Base-by-base conservation (phyloP, 1,140 invertebrate species). In the Reticulitermes speratus region DNA sequence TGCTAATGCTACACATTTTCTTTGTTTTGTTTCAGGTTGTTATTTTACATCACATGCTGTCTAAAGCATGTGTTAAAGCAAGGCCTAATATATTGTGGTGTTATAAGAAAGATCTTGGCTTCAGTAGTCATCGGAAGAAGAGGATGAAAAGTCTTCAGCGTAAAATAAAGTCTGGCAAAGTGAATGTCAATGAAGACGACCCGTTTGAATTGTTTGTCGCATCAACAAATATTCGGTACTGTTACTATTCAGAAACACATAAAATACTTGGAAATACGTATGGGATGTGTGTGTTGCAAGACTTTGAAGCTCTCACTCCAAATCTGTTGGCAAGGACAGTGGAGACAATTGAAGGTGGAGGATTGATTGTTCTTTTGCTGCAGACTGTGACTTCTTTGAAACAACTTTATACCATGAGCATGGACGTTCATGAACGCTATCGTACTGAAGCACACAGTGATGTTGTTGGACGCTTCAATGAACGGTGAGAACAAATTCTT, bases 221-320 rank as follows among this genome's bases (percentile, higher is more conserved):
- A 1, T 97, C 98, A 3, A 99, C 99, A 3, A 96, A 98, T 87
- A 99, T 99, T 89, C 94, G 98, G 86, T 99, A 99, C 88, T 97
- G 98, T 91, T 99, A 99, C 91, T 99, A 99, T 91, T 95, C 95
- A 7, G 98, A 99, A 91, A 99, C 98, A 16, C 98, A 99, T 90
- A 98, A 98, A 89, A 99, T 99, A 90, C 93, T 99, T 3, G 99
- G 99, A 85, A 98, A 98, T 88, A 99, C 99, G 1, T 99, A 96
- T 92, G 98, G 98, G 86, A 98, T 99, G 94, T 98, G 98, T 92
- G 95, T 99, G 87, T 92, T 99, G 87, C 98, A 99, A 95, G 99
- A 99, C 92, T 99, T 99, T 93, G 99, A 99, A 93, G 98, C 98
- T 6, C 89, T 99, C 1, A 99, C 99, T n/a, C 99, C 99, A 12